A percentile compares a stretch with the other conserved stretches of the same genome.
Evolutionary conservation across 2,113 vertebrate species (phyloP).

Genomic region (Thinocorus orbignyianus): DNA sequence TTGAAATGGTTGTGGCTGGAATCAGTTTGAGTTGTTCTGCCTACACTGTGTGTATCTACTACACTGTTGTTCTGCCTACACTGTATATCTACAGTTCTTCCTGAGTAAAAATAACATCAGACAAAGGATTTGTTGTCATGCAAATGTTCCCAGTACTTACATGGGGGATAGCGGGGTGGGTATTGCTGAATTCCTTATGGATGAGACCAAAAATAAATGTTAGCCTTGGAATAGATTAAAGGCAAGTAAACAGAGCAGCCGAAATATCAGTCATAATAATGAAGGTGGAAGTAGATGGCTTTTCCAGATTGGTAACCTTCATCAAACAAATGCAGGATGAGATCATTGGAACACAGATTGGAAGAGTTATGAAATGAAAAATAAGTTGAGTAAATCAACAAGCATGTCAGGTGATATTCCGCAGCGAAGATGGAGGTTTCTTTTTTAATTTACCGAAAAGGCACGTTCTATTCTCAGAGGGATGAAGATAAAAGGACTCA

Average conservation of each 20-base stretch:
- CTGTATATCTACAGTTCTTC: not conserved
- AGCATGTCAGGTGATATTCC: not conserved
- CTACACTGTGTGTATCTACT: not conserved
- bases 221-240: slow-evolving; percentile 43
- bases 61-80: not conserved
- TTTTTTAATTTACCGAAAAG: slow-evolving; percentile 45
- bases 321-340: slow-evolving; percentile 24
- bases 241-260: not conserved
- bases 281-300: not conserved
- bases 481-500: not conserved
- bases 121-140: not conserved
- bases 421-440: slow-evolving; percentile 2
- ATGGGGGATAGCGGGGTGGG: not conserved
- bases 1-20: not conserved
- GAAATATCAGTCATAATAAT: slow-evolving; percentile 33
- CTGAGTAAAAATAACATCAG: fast-evolving
- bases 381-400: slow-evolving; percentile 40
- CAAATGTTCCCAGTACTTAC: not conserved
- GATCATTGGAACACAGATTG: not conserved
- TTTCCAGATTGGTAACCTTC: slow-evolving; percentile 45
- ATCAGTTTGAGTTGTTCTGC: not conserved
- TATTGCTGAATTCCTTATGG: not conserved
- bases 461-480: not conserved
- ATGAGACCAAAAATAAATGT: not conserved
- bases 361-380: slow-evolving; percentile 34